Base-by-base conservation (phyloP, 53 echinoderm and acorn worm genomes). In the Stichopus horrens region DNA sequence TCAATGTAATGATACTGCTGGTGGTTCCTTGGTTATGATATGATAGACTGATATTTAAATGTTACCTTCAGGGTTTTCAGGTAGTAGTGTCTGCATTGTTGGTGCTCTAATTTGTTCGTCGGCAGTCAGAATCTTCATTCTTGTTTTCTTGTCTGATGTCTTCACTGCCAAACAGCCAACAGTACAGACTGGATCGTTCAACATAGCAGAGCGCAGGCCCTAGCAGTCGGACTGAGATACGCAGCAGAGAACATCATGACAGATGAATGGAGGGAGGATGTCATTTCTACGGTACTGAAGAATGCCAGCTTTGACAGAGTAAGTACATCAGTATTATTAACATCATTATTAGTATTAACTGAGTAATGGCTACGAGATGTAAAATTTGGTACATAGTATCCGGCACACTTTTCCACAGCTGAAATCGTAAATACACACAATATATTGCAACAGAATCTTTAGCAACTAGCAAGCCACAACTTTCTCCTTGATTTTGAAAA, bases 301-400 rank as follows among this genome's bases (percentile, higher is more conserved):
- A 99, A 96, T 65, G 81, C 91, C 14, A 37, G 88, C 16, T 94
- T 90, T 89, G 99, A 99, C 60, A 93, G 96, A 92, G 96, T 99
- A 73, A 93, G 96, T 86, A 18, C 37, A 37, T 37, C 0, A 37
- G 37, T 37, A 37, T 37, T 37, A 37, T 37, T 37, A 37, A 2
- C 37, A 37, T 37, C 37, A 37, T 37, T 37, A 37, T 37, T 37
- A 37, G 37, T 37, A 37, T 37, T 0, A 37, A 37, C 1, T 37
- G 37, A 37, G 37, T 37, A 37, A 37, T 37, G 37, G 37, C 37
- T 37, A 37, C 0, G 1, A 37, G 37, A 37, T 37, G 37, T 37
- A 37, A 37, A 37, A 37, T 37, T 37, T 37, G 37, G 37, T 37
- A 37, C 37, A 37, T 37, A 37, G 2, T 37, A 37, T 37, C 37